A percentile compares a stretch with the other conserved stretches of the same genome.
phyloP scores from a whole-genome alignment of 2,797 vertebrate species.

The Anolis apletophallus region DNA sequence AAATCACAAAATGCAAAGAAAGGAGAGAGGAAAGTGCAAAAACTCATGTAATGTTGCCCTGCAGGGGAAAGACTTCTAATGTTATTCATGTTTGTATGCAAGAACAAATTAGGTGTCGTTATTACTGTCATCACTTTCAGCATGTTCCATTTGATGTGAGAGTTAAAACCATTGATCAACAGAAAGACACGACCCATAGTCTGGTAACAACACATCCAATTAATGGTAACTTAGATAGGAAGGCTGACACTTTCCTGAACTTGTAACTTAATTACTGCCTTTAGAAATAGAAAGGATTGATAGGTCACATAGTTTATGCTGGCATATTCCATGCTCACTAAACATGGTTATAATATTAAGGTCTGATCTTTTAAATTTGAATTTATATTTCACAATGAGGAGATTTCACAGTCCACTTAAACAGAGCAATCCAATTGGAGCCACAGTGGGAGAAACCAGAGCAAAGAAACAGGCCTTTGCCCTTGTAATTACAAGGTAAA shows the following conservation, averaged over 20 bases:
- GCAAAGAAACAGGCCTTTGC: neutral
- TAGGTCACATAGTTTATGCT: neutral
- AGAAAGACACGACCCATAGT: neutral
- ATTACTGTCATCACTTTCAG: neutral
- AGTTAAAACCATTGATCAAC: neutral
- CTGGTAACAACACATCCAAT: neutral
- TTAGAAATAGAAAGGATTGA: constrained; percentile 1
- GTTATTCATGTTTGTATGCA: too few species aligned
- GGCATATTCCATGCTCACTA: neutral
- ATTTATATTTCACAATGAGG: neutral
- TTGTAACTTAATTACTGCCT: constrained; percentile 7
- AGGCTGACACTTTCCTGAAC: neutral
- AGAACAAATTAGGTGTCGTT: too few species aligned
- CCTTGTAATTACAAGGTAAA: too few species aligned
- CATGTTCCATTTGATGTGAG: neutral
- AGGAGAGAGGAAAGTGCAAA: too few species aligned
- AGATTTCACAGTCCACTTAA: neutral
- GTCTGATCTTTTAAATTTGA: neutral
- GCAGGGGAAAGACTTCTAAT: too few species aligned
- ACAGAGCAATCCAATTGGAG: neutral
- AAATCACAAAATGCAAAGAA: too few species aligned
- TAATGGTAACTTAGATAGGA: neutral
- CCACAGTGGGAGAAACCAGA: neutral
- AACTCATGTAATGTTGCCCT: too few species aligned
- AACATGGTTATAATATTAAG: neutral